These are phyloP conservation scores for Tachina grossa DNA, from an alignment of 2,888 invertebrate genomes.

Conservation along the genomic window DNA sequence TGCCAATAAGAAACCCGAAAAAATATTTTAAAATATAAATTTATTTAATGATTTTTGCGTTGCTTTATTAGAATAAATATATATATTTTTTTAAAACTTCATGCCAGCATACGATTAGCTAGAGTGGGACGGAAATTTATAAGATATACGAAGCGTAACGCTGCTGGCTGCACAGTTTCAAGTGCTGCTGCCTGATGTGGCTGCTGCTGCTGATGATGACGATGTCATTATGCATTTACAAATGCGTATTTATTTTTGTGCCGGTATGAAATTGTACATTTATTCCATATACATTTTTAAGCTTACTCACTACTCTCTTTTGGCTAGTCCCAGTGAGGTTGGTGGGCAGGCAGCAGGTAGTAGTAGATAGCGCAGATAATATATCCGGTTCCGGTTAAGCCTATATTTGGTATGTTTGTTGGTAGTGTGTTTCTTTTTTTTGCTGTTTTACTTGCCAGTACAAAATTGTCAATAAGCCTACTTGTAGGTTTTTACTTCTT, in stretches of 20 bases:
- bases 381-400: conserved; percentile 84
- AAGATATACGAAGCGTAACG: conserved; percentile 61
- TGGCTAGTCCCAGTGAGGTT: conserved; percentile 55
- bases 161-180: conserved; percentile 7
- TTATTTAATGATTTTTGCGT: background rate
- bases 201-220: conserved; percentile 26
- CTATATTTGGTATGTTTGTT: conserved; percentile 78
- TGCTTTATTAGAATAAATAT: conserved; percentile 11
- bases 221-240: conserved; percentile 43
- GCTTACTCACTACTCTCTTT: conserved; percentile 52
- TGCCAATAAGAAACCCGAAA: background rate
- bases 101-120: background rate
- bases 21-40: background rate
- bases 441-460: conserved; percentile 28
- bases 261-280: conserved; percentile 63
- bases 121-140: conserved; percentile 31
- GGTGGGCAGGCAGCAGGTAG: conserved; percentile 71
- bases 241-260: conserved; percentile 35
- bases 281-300: conserved; percentile 43
- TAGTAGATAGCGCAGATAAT: conserved; percentile 83
- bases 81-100: background rate
- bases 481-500: conserved; percentile 40
- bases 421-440: background rate
- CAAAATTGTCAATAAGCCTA: conserved; percentile 54
- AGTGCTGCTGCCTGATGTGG: conserved; percentile 56